Base-by-base conservation (phyloP, 1,140 invertebrate genomes). In the Drosophila miranda region DNA sequence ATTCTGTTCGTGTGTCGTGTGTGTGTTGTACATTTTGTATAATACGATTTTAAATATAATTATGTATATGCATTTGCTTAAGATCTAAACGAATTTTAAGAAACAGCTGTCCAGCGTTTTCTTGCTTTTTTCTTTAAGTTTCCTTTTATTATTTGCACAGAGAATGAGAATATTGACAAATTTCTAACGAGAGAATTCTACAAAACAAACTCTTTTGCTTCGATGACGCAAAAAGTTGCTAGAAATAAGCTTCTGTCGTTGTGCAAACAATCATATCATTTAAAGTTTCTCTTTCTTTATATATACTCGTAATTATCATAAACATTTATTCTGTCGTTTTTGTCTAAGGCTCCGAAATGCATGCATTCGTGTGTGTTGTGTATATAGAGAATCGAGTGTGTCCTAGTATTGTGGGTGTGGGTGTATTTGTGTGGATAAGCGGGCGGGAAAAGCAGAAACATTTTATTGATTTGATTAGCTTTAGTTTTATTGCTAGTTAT, bases 161-260 rank as follows among this genome's bases (percentile, higher is more conserved):
- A 86, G 83, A 79, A 67, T 83, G 68, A 81, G 83, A 88, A 88
- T 88, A 66, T 88, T 88, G 76, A 88, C 83, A 88, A 77, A 88
- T 88, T 88, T 88, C 83, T 88, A 62, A 63, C 58, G 59, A 64
- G 43, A 58, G 67, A 75, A 72, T 82, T 63, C 60, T 56, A 78
- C 68, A 83, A 78, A 82, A 78, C 71, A 83, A 78, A 82, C 83
- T 78, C 70, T 87, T 88, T 87, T 55, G 63, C 54, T 68, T 50
- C 38, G 44, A 54, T 55, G 16, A 43, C 60, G 59, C 74, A 83
- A 87, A 87, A 79, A 73, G 61, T 79, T 83, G 78, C 71, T 88
- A 87, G 83, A 87, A 87, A 88, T 87, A 88, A 87, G 83, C 78
- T 87, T 87, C 83, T 69, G 75, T 88, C 75, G 68, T 86, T 77